Evolutionary conservation across 2,797 vertebrate species (phyloP).

Genomic region (Gallinago solitaria): DNA sequence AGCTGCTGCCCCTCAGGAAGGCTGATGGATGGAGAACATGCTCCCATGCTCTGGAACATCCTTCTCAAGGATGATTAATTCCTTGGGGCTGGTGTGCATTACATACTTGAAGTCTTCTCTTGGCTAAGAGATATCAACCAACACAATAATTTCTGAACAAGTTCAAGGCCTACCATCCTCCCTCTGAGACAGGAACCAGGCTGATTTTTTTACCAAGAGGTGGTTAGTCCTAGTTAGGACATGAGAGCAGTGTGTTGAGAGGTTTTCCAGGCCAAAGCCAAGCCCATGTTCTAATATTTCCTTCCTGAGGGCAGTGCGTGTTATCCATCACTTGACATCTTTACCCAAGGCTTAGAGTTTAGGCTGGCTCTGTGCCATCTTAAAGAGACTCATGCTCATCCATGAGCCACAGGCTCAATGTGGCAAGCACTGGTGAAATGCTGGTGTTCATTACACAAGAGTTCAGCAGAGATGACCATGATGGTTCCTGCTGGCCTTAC

Average conservation of each 20-base stretch:
- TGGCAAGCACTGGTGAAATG: neutral
- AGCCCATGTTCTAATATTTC: neutral
- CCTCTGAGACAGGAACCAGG: neutral
- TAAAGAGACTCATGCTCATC: neutral
- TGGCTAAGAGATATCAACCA: neutral
- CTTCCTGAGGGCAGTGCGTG: neutral
- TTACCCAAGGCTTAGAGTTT: neutral
- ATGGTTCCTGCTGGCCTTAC: neutral
- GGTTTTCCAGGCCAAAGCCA: neutral
- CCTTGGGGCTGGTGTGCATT: neutral
- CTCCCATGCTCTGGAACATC: neutral
- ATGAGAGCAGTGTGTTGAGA: neutral
- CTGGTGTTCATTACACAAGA: neutral
- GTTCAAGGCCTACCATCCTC: neutral
- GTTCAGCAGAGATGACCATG: neutral
- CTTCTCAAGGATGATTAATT: neutral
- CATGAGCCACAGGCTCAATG: fast-evolving
- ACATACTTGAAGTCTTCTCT: neutral
- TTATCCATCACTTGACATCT: neutral
- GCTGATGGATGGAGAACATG: neutral
- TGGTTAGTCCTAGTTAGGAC: neutral
- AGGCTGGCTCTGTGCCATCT: neutral
- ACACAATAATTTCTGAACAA: neutral
- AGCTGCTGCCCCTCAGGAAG: neutral
- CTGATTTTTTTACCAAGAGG: neutral